These are phyloP conservation scores for Poecilia picta DNA, from an alignment of 2,797 vertebrate genomes.

Conservation along the genomic window DNA sequence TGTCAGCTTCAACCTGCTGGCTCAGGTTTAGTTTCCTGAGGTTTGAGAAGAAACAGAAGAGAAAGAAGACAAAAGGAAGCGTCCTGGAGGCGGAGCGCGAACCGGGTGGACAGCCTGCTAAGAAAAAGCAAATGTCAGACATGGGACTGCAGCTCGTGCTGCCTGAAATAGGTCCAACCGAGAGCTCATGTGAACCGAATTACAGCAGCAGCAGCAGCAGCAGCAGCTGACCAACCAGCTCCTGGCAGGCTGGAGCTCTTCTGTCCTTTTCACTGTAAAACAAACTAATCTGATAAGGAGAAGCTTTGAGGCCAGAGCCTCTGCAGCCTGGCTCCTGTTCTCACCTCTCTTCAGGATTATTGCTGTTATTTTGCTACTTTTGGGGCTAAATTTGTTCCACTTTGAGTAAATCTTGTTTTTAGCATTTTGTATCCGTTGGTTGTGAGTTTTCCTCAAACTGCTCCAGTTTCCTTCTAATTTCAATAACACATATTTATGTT, in stretches of 20 bases:
- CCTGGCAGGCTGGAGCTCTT: slow-evolving; percentile 10
- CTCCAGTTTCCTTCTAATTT: slow-evolving; percentile 9
- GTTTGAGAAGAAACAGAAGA: slow-evolving; percentile 20
- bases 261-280: not conserved
- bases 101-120: not conserved
- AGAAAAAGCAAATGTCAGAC: slow-evolving; percentile 46
- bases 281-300: not conserved
- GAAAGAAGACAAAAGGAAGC: slow-evolving; percentile 29
- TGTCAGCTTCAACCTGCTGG: slow-evolving; percentile 42
- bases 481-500: slow-evolving; percentile 35
- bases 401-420: slow-evolving; percentile 1
- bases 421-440: not conserved
- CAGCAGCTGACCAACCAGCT: slow-evolving; percentile 73
- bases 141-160: slow-evolving; percentile 60
- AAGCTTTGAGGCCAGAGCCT: not conserved
- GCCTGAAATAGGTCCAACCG: slow-evolving; percentile 68
- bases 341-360: not conserved
- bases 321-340: not conserved
- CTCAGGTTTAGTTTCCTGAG: slow-evolving; percentile 33
- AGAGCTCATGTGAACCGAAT: slow-evolving; percentile 83
- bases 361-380: not conserved
- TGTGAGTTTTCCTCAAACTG: not conserved
- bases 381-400: not conserved
- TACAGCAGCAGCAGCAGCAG: slow-evolving; percentile 71
- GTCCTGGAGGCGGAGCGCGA: not conserved